Conservation (phyloP, 2,888 invertebrate genomes). For the Troides helena region DNA sequence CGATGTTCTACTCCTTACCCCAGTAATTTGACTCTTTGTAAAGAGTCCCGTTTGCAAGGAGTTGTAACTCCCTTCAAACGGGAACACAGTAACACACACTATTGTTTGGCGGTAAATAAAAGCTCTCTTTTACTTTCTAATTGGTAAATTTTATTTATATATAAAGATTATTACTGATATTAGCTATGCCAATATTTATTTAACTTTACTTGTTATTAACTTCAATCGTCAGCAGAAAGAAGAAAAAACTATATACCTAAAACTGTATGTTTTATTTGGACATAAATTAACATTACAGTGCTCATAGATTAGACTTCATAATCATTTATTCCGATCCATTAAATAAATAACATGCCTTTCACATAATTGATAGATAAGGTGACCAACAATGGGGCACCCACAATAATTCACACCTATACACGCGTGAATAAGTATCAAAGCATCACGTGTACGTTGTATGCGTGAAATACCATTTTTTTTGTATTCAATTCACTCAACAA, state of each 20-base stretch:
- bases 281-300: background rate
- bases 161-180: too few relatives aligned
- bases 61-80: too few relatives aligned
- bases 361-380: constrained; percentile 11
- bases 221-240: background rate
- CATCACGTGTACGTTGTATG: constrained; percentile 17
- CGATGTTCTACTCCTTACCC: too few relatives aligned
- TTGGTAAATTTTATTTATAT: too few relatives aligned
- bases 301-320: background rate
- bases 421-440: constrained; percentile 18
- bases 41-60: too few relatives aligned
- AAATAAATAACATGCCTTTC: constrained; percentile 3
- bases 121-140: too few relatives aligned
- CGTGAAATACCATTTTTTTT: constrained; percentile 27
- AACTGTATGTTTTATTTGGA: background rate
- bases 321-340: background rate
- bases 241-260: background rate
- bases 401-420: constrained; percentile 13
- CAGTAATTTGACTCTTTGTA: too few relatives aligned
- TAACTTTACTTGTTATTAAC: too few relatives aligned
- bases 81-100: too few relatives aligned
- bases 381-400: constrained; percentile 15
- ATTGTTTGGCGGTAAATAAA: too few relatives aligned
- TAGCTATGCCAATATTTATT: too few relatives aligned
- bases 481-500: constrained; percentile 32